Base-by-base conservation (phyloP, 2,797 vertebrate genomes). In the Podarcis siculus region DNA sequence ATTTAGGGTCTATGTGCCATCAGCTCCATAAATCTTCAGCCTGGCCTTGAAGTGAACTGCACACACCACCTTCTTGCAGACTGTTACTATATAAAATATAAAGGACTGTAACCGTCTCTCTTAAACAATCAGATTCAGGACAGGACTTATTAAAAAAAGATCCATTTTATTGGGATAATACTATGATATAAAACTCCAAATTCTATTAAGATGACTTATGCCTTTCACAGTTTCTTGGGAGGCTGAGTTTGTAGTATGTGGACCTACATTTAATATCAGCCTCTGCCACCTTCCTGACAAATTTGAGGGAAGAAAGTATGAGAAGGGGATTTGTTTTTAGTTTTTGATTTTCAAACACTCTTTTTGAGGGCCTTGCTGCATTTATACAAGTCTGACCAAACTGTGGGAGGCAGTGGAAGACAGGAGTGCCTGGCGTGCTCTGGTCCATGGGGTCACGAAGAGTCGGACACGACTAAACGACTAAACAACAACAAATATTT, bases 41-140 rank as follows among this genome's bases (percentile, higher is more conserved):
- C n/a, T 86, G 92, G 86, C 92, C 94, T 95, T 95, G 92, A 93
- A 81, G 17, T 89, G 87, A 92, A 92, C 69, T 85, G 39, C 85
- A 25, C 64, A 87, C 80, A 90, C 37, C 21, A 84, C 13, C 13
- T 86, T 92, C 86, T 88, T 64, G 81, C 45, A 86, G 42, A 55
- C n/a, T 90, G 66, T 69, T 92, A 88, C 88, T 75, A 42, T 73
- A 87, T 87, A 91, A 96, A 95, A 94, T 89, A 92, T 25, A 92
- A 91, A 71, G 12, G 90, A 58, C 21, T 86, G 89, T 85, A 91
- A 83, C 27, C 69, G 30, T 82, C 3, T 91, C 25, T 87, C 71
- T 83, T 89, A 87, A 93, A 93, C 69, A 94, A 84, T 89, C 78
- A 88, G 76, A 93, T 86, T 89, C 15, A 91, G 87, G 71, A 83